Evolutionary conservation across 64 coral and sea anemone genomes (phyloP).

Genomic region (Montipora capricornis): DNA sequence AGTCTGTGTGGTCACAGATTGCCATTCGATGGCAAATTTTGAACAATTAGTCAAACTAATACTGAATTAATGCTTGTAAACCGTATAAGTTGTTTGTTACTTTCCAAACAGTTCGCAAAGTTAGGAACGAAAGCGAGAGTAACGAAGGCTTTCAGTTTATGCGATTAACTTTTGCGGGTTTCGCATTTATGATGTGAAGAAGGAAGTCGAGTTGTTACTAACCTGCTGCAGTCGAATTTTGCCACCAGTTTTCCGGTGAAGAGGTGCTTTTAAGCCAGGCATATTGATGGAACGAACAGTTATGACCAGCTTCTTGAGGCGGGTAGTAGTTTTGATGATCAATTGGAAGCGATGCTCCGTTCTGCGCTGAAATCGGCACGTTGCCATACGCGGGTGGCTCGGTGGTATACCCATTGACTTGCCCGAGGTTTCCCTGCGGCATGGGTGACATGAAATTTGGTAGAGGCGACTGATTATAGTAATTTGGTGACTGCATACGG

Average conservation of each 20-base stretch:
- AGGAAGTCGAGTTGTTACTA: conserved; percentile 44
- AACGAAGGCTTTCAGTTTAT: background rate
- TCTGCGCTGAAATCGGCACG: conserved; percentile 67
- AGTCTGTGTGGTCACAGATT: conserved; percentile 60
- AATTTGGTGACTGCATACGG: conserved; percentile 98
- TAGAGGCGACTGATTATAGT: conserved; percentile 89
- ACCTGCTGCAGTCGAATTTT: conserved; percentile 85
- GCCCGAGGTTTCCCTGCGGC: conserved; percentile 79
- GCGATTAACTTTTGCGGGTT: background rate
- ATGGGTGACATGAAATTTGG: conserved; percentile 91
- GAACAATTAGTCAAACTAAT: conserved; percentile 82
- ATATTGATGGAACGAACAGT: conserved; percentile 98
- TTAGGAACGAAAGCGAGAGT: conserved; percentile 23
- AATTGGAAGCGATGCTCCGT: conserved; percentile 57
- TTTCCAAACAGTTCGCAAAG: conserved; percentile 46
- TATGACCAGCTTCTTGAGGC: conserved; percentile 87
- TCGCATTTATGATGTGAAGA: background rate
- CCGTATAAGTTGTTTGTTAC: conserved; percentile 65
- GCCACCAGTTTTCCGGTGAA: conserved; percentile 95
- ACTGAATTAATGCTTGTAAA: conserved; percentile 76
- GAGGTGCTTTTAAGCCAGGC: conserved; percentile 96
- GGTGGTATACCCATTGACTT: conserved; percentile 94
- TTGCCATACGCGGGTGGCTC: conserved; percentile 81
- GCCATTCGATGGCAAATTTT: conserved; percentile 73
- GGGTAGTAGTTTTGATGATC: conserved; percentile 85